phyloP scores from a whole-genome alignment of 2,797 vertebrate species.

The Acridotheres tristis region DNA sequence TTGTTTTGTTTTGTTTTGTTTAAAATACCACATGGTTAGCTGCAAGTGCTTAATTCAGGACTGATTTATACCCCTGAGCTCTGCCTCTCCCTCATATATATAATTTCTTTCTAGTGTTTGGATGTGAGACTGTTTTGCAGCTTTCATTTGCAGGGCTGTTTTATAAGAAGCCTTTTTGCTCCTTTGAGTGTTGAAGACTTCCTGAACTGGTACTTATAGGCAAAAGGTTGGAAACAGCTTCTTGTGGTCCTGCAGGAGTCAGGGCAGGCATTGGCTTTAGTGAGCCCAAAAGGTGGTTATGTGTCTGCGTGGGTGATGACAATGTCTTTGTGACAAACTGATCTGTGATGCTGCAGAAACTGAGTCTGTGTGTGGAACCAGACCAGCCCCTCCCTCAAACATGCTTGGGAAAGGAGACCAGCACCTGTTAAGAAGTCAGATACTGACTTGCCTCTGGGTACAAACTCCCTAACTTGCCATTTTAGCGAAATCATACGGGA shows the following conservation, averaged over 20 bases:
- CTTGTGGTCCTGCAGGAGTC: not conserved
- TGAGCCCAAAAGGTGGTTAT: not conserved
- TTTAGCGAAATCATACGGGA: not conserved
- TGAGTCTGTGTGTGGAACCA: not conserved
- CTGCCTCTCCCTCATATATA: not conserved
- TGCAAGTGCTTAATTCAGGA: not conserved
- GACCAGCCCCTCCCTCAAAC: not conserved
- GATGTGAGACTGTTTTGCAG: not conserved
- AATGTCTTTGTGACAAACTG: not conserved
- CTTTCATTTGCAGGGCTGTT: not conserved
- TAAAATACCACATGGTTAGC: not conserved
- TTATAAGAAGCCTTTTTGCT: not conserved
- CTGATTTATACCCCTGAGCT: not conserved
- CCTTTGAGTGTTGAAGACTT: not conserved
- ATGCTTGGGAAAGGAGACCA: not conserved
- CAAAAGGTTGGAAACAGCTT: not conserved
- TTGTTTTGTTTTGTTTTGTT: not conserved
- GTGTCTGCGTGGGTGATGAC: not conserved
- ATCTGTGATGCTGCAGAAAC: not conserved
- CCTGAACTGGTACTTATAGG: not conserved
- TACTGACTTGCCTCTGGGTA: not conserved
- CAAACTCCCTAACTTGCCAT: not conserved
- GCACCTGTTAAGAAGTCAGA: not conserved
- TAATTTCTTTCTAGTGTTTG: not conserved
- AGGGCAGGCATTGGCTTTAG: not conserved